A percentile compares a stretch with the other conserved stretches of the same genome.
Evolutionary conservation across 2,113 vertebrate species (phyloP).

Genomic region (Pedionomus torquatus): DNA sequence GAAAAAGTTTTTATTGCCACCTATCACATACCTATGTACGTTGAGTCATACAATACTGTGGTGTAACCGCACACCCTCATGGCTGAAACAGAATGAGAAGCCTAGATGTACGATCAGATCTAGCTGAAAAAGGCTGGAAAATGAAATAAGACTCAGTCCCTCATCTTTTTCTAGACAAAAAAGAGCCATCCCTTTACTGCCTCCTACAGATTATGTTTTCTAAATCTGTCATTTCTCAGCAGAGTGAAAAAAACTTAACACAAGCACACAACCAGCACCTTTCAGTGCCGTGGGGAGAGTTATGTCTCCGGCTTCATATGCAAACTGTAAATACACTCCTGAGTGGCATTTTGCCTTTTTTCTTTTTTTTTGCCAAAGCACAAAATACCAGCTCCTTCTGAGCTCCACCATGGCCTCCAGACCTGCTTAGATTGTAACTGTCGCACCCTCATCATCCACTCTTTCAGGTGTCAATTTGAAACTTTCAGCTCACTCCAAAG

Average conservation of each 20-base stretch:
- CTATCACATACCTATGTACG: background rate
- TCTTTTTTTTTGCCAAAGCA: background rate
- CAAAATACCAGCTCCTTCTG: accelerated
- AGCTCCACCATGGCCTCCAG: background rate
- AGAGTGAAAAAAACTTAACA: accelerated
- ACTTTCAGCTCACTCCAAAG: background rate
- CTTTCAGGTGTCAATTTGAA: accelerated
- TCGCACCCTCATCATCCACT: background rate
- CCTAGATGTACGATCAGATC: background rate
- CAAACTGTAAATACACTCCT: background rate
- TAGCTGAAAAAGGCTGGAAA: background rate
- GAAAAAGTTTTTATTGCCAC: background rate
- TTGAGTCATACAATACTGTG: background rate
- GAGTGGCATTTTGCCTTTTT: background rate
- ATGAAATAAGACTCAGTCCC: accelerated
- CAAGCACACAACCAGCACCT: no score
- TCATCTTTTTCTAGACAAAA: background rate
- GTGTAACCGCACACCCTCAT: background rate
- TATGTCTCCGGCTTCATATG: background rate
- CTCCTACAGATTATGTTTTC: background rate
- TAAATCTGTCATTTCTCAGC: accelerated
- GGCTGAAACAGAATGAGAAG: background rate
- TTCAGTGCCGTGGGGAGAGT: background rate
- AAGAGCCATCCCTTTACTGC: background rate
- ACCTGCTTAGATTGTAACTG: accelerated